A percentile compares a stretch with the other conserved stretches of the same genome.
Conservation (phyloP, 2,888 invertebrate genomes). For the Crematogaster levior region DNA sequence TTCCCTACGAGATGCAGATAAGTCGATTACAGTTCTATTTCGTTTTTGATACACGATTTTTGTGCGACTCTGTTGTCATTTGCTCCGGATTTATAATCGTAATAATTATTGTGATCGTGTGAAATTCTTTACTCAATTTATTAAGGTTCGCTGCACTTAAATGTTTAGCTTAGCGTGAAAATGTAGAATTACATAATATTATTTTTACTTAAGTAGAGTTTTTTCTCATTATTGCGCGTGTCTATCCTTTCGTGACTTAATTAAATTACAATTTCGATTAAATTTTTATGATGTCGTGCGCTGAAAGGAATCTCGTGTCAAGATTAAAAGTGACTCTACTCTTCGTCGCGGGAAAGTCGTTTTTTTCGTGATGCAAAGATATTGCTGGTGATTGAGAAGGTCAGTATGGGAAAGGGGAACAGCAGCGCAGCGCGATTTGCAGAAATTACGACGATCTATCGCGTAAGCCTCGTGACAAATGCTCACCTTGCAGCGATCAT, state of each 20-base stretch:
- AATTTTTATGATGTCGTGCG: background rate
- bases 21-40: slow-evolving; percentile 12
- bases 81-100: background rate
- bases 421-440: slow-evolving; percentile 56
- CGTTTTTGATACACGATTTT: background rate
- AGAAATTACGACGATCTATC: slow-evolving; percentile 54
- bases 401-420: slow-evolving; percentile 69
- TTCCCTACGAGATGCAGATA: background rate
- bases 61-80: background rate
- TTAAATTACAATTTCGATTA: background rate
- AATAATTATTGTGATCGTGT: background rate
- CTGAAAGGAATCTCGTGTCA: background rate
- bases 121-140: background rate
- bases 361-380: slow-evolving; percentile 43
- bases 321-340: background rate
- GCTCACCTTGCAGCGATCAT: slow-evolving; percentile 41
- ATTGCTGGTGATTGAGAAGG: slow-evolving; percentile 63
- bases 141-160: background rate
- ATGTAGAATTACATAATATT: slow-evolving; percentile 1
- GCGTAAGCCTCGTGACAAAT: slow-evolving; percentile 46
- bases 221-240: background rate
- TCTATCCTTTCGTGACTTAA: background rate
- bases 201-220: background rate
- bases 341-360: background rate
- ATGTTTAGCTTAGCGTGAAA: background rate